Conservation (phyloP, 2,797 vertebrate species). For the Todus mexicanus region DNA sequence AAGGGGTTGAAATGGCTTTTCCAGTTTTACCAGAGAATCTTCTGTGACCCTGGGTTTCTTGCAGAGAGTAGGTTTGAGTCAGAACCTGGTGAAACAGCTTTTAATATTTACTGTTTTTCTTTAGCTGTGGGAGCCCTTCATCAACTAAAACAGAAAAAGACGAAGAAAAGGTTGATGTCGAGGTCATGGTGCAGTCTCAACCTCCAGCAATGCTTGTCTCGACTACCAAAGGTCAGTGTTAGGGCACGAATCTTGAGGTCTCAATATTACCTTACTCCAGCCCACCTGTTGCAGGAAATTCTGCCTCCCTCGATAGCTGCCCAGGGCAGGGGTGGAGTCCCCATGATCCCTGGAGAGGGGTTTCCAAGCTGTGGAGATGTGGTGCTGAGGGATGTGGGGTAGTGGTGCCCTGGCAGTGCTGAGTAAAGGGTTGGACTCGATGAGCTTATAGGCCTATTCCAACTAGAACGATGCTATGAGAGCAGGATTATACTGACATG, state of each 20-base stretch:
- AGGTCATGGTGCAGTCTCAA: background rate
- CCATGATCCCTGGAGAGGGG: background rate
- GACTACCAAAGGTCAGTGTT: conserved; percentile 70
- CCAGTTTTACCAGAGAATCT: background rate
- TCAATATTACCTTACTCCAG: background rate
- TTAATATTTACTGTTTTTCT: background rate
- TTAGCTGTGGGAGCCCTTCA: background rate
- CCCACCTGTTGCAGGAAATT: background rate
- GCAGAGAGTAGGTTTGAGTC: background rate
- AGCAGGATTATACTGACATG: background rate
- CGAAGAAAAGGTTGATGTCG: background rate
- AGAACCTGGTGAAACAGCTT: background rate
- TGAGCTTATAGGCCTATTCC: background rate
- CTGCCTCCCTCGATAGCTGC: background rate
- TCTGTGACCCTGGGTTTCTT: conserved; percentile 2
- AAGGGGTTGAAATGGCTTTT: conserved; percentile 10
- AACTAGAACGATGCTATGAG: background rate
- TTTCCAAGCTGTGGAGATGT: background rate
- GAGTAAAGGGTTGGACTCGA: background rate
- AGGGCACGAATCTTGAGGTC: background rate
- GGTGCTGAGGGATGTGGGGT: background rate
- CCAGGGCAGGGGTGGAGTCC: background rate
- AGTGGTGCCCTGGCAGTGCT: background rate
- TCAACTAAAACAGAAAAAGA: background rate
- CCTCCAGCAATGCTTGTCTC: conserved; percentile 70